A percentile compares a stretch with the other conserved stretches of the same genome.
These are phyloP conservation scores for Dromococcyx pavoninus DNA, from an alignment of 2,797 vertebrate genomes.

Conservation along the genomic window DNA sequence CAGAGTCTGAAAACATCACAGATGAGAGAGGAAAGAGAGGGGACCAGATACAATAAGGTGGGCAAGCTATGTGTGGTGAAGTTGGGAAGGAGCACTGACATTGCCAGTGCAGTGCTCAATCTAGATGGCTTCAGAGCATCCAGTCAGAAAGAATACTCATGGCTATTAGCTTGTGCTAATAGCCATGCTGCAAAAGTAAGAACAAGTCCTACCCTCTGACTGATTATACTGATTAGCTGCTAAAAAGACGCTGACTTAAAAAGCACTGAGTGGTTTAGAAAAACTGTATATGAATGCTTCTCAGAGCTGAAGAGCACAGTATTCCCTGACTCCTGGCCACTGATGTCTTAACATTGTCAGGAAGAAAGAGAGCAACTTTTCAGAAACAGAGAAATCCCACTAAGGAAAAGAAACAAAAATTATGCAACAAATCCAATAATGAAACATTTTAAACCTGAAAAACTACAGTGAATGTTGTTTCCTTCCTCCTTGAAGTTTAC, in stretches of 20 bases:
- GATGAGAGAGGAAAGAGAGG: background rate
- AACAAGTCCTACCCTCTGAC: background rate
- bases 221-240: background rate
- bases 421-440: background rate
- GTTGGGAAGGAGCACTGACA: background rate
- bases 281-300: background rate
- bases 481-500: background rate
- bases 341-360: background rate
- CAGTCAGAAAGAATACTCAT: background rate
- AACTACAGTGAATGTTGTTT: background rate
- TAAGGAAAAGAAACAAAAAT: background rate
- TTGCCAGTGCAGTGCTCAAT: fast-evolving
- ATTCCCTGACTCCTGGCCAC: background rate
- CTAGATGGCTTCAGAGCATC: background rate
- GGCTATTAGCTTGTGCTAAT: background rate
- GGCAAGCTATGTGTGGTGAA: background rate
- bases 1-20: background rate
- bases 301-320: background rate
- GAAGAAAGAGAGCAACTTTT: background rate
- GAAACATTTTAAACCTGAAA: background rate
- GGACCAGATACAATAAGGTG: background rate
- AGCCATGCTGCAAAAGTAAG: background rate
- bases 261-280: background rate
- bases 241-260: background rate
- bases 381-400: background rate